Evolutionary conservation across 2,888 invertebrate species (phyloP).

Genomic region (Cabera pusaria): DNA sequence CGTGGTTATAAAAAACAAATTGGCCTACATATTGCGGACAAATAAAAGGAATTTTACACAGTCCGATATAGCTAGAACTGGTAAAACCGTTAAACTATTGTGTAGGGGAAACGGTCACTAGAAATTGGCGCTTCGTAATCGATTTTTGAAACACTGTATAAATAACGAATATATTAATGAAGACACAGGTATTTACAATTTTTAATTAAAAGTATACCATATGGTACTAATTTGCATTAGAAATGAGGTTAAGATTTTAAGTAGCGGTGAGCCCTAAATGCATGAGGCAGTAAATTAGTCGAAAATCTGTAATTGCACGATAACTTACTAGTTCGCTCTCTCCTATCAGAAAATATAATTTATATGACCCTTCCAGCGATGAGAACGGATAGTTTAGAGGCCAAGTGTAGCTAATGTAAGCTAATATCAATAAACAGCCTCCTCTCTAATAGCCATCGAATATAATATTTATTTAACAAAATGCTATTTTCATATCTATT

Average conservation of each 20-base stretch:
- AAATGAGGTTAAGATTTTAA: conserved; percentile 21
- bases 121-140: conserved; percentile 37
- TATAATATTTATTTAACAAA: too few relatives aligned
- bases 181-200: conserved; percentile 17
- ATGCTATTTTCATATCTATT: too few relatives aligned
- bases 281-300: conserved; percentile 19
- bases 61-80: conserved; percentile 54
- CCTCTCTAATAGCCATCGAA: too few relatives aligned
- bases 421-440: too few relatives aligned
- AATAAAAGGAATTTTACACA: conserved; percentile 69
- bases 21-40: conserved; percentile 68
- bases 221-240: conserved; percentile 23
- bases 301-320: conserved; percentile 18
- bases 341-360: conserved; percentile 6
- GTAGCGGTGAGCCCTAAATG: conserved; percentile 30
- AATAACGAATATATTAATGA: conserved; percentile 12
- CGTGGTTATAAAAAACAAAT: conserved; percentile 59
- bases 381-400: neutral
- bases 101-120: conserved; percentile 44
- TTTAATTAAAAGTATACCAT: conserved; percentile 21
- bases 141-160: conserved; percentile 4
- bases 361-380: conserved; percentile 2
- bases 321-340: conserved; percentile 9
- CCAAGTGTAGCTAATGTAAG: neutral
- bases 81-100: conserved; percentile 67